A percentile compares a stretch with the other conserved stretches of the same genome.
Evolutionary conservation across 1,140 invertebrate genomes (phyloP).

Genomic region (Drosophila sechellia): DNA sequence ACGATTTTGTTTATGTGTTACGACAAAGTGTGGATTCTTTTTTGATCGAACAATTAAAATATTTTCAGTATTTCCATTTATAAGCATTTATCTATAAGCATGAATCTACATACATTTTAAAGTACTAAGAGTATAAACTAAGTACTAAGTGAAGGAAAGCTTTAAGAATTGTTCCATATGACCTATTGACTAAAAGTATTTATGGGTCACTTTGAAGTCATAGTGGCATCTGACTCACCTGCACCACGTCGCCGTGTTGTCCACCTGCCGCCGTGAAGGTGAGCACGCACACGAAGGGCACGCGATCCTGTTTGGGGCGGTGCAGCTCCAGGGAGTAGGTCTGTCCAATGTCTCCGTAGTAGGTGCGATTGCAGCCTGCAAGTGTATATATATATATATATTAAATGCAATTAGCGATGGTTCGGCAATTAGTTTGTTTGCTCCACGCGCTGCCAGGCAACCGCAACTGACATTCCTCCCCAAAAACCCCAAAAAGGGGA

Average conservation of each 20-base stretch:
- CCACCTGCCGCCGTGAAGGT: conserved; percentile 94
- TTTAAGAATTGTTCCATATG: too few relatives aligned
- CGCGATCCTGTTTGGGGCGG: conserved; percentile 91
- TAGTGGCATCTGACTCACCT: conserved; percentile 86
- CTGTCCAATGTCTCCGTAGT: conserved; percentile 92
- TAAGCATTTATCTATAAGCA: too few relatives aligned
- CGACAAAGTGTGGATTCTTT: too few relatives aligned
- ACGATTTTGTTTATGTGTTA: too few relatives aligned
- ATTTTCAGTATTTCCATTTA: too few relatives aligned
- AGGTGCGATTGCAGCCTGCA: conserved; percentile 94
- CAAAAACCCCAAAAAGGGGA: not conserved
- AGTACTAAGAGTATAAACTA: too few relatives aligned
- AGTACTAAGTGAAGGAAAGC: too few relatives aligned
- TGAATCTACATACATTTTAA: too few relatives aligned
- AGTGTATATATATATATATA: conserved; percentile 42
- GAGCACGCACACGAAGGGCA: conserved; percentile 93
- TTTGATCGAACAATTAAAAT: too few relatives aligned
- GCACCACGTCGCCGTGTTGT: conserved; percentile 92
- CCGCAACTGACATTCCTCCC: conserved; percentile 10
- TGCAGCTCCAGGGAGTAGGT: conserved; percentile 93
- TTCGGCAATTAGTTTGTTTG: conserved; percentile 62
- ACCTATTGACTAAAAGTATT: too few relatives aligned
- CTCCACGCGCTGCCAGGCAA: conserved; percentile 38
- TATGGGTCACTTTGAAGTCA: too few relatives aligned
- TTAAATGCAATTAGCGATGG: conserved; percentile 71